Conservation (phyloP, 2,888 invertebrate genomes). For the Eustalomyia histrio region DNA sequence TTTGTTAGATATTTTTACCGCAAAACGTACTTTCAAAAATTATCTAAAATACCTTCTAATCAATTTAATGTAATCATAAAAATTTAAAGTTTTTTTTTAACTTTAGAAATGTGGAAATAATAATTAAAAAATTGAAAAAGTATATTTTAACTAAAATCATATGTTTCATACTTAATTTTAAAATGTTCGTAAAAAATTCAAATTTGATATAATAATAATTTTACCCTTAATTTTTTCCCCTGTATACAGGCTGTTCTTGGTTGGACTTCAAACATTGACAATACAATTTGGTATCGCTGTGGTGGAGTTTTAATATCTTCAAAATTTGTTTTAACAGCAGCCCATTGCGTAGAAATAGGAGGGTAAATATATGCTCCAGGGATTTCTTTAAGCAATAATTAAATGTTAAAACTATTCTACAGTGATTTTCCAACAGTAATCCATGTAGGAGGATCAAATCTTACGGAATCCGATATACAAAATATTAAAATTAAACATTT, state of each 20-base stretch:
- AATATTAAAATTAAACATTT: slow-evolving; percentile 58
- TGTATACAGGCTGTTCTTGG: slow-evolving; percentile 68
- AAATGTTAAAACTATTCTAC: not conserved
- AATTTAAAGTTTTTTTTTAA: no score
- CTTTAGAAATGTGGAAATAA: no score
- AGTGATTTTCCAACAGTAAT: slow-evolving; percentile 62
- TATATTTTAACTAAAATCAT: no score
- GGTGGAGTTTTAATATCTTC: slow-evolving; percentile 66
- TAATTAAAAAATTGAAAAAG: no score
- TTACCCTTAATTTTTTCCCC: no score
- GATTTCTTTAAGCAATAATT: not conserved
- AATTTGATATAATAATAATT: no score
- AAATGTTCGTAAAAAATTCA: no score
- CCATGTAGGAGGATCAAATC: slow-evolving; percentile 63
- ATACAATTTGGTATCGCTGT: slow-evolving; percentile 63
- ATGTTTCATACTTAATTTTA: no score
- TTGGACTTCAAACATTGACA: slow-evolving; percentile 60
- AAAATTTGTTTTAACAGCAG: slow-evolving; percentile 68
- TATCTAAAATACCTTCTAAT: no score
- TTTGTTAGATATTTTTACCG: no score
- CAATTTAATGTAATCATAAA: no score
- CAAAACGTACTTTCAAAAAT: no score
- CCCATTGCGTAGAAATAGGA: slow-evolving; percentile 67
- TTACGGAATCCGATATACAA: slow-evolving; percentile 51
- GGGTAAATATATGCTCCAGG: slow-evolving; percentile 55